Evolutionary conservation across 2,888 invertebrate genomes (phyloP), one percentile per base, ranked within the genome.

Genomic region (Meteorus colon): DNA sequence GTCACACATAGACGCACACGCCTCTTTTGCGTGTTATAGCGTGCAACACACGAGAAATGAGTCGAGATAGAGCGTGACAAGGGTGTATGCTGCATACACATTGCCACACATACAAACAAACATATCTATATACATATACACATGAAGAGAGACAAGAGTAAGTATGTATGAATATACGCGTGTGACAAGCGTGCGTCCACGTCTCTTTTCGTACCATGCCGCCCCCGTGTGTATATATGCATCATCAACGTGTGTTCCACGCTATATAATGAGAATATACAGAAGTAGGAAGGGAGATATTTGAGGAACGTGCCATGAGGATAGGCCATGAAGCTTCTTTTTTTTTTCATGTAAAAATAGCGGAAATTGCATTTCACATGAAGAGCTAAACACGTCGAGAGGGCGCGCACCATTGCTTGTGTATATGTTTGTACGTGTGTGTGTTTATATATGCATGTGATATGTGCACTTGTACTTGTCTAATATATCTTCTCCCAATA

Each of bases 281-380:
- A 65, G 31, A 69, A 69, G 69, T 55, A 55, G 55, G 69, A 31
- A 55, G 69, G 63, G 63, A 63, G 72, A 69, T 89, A 89, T 89
- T 88, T 88, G 88, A 86, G 85, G 86, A 89, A 89, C 89, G 89
- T 89, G 89, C 86, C 85, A 81, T 82, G 82, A 84, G 86, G 85
- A 86, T 85, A 83, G 81, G 84, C 84, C 83, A 86, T 84, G 86
- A 85, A 88, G 89, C 87, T 89, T 89, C n/a, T 55, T n/a, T 48
- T 48, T 19, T 55, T 55, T 88, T 72, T 86, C 85, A 84, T 85
- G 86, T 88, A 88, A 89, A 89, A 89, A 89, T 89, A 89, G 87
- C 88, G 88, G 89, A 89, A 89, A 89, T 89, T 88, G 88, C 89
- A 89, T 87, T 84, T 85, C 86, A 79, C 63, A 79, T 79, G 80